Base-by-base conservation (phyloP, 2,888 invertebrate species). In the Drosophila fungiperda region DNA sequence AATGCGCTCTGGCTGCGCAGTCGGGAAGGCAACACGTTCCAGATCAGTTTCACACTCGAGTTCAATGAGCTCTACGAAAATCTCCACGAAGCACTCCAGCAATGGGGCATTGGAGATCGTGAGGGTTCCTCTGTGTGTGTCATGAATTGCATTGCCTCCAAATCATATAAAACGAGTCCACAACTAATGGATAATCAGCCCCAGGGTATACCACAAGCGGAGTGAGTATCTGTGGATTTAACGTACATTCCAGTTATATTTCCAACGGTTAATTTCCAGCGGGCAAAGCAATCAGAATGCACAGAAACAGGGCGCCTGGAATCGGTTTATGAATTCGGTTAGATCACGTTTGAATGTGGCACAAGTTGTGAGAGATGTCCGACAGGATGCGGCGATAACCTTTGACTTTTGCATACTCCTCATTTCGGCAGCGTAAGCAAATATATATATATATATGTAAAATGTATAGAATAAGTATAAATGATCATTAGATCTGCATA, bases 351-450 rank as follows among this genome's bases (percentile, higher is more conserved):
- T 95, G n/a, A 96, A 96, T 75, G 95, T 96, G 1, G 95, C 95
- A 0, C 95, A 96, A 93, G 96, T 97, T 0, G 95, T 97, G 1
- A 95, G 95, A 80, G 94, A 94, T 71, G 96, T 97, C 0, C 94
- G 94, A 77, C 93, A 94, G n/a, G 95, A 95, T 84, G 96, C 96
- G 2, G 92, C 94, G 0, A 94, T 97, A 32, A 97, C 96, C 0
- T 97, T 97, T 92, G 97, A 97, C 93, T 97, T 96, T 93, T 92
- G 96, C 60, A 94, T 96, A 86, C 93, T 97, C 26, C 93, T 96
- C 7, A 92, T 96, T 7, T 95, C 96, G 1, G 96, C 97, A 3
- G 96, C 96, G 94, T 96, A 93, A 90, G 91, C 68, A 26, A 17
- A 6, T 29, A 6, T 12, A 3, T 26, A n/a, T 29, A 4, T 35